Conservation (phyloP, 2,113 vertebrate genomes). For the Pitta sordida region DNA sequence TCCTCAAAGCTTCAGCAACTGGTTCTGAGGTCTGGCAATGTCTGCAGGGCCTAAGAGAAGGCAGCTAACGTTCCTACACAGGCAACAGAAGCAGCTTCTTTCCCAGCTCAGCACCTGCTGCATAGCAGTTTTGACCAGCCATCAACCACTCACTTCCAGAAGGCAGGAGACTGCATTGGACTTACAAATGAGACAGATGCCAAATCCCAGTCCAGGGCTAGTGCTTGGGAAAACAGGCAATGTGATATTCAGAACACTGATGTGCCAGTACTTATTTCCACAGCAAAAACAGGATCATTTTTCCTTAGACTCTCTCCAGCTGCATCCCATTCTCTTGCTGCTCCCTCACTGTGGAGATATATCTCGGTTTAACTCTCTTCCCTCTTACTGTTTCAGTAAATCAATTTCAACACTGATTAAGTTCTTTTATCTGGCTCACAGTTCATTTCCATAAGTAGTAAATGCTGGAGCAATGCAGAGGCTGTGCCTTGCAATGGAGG, state of each 20-base stretch:
- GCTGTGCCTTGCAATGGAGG: not conserved
- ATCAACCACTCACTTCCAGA: not conserved
- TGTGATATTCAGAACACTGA: not conserved
- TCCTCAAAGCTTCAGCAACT: not conserved
- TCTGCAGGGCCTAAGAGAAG: not conserved
- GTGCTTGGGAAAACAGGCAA: not conserved
- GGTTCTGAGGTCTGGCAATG: not conserved
- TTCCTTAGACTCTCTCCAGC: not conserved
- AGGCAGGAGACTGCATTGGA: not conserved
- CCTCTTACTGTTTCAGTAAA: not conserved
- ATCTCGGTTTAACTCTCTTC: not conserved
- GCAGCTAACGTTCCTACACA: not conserved
- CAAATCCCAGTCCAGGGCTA: not conserved
- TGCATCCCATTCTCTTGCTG: not conserved
- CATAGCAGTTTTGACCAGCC: not conserved
- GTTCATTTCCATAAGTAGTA: not conserved
- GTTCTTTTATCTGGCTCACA: not conserved
- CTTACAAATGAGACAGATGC: not conserved
- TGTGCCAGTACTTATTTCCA: not conserved
- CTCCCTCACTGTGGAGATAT: not conserved
- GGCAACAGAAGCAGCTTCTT: conserved; percentile 1
- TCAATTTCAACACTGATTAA: not conserved
- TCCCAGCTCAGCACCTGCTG: not conserved
- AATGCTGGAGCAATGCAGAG: not conserved
- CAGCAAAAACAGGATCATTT: not conserved